Evolutionary conservation across 1,140 invertebrate species (phyloP), one percentile per base, ranked within the genome.

Genomic region (Magallana angulata): DNA sequence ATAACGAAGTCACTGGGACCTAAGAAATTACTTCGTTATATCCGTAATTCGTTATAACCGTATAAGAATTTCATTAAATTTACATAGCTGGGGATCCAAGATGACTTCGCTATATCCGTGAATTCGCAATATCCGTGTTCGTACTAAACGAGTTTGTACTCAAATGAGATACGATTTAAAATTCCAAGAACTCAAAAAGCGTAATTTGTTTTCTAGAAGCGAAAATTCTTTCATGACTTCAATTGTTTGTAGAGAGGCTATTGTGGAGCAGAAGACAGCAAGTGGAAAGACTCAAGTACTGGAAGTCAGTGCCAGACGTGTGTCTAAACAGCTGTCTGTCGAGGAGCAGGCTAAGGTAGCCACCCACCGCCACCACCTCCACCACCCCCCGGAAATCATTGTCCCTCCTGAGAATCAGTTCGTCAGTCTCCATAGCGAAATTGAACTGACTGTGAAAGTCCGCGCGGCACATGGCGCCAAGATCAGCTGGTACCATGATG

Each of bases 321-420:
- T 84, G 30, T 62, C 82, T 36, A 57, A 58, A 36, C 57, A 84
- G 58, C 56, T 60, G 56, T 68, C 84, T 58, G 24, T 71, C 11
- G 82, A 60, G 59, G 57, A 60, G 30, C 36, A 36, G 4, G n/a
- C 11, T 57, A 56, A 36, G 12, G 59, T 7, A 12, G 4, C 48
- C n/a, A 62, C 8, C 12, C 82, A 59, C 30, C 12, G 80, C 9
- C 87, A 81, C 24, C 87, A 88, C 48, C 6, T 68, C 1, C 87
- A 88, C 76, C 87, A 88, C 36, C 84, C 87, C 16, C 87, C 87
- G 6, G 87, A 88, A 82, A 85, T 88, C 18, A 62, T 88, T 36
- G 76, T 88, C 4, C 48, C 36, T 64, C 84, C 87, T 4, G 56
- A 88, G 5, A 85, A 84, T 30, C 80, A 88, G 56, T 80, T 58